Evolutionary conservation across 2,888 invertebrate genomes (phyloP).

Genomic region (Urechis unicinctus): DNA sequence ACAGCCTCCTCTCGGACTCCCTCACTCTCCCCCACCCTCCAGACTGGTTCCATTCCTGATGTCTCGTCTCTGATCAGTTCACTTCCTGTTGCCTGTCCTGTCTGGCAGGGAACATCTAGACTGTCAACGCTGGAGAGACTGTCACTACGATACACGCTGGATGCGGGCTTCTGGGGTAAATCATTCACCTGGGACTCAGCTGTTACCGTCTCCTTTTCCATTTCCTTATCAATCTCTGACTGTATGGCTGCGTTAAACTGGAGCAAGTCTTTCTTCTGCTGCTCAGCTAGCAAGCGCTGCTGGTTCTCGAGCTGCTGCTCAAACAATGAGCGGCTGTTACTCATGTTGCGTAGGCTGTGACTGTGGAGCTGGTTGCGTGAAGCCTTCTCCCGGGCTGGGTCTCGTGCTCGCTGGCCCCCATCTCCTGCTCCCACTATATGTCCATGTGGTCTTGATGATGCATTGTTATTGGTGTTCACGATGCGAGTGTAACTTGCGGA

Average conservation of each 20-base stretch:
- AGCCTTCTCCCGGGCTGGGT: too few species aligned
- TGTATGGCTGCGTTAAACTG: conserved; percentile 37
- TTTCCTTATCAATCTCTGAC: conserved; percentile 31
- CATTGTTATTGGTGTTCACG: too few species aligned
- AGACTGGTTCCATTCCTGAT: not conserved
- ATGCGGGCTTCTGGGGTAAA: too few species aligned
- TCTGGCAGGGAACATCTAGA: not conserved
- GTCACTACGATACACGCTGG: not conserved
- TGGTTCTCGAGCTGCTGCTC: conserved; percentile 37
- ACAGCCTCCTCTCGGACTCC: not conserved
- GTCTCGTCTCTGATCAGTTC: not conserved
- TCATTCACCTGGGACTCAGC: not conserved
- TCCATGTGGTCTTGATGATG: too few species aligned
- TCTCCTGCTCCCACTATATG: too few species aligned
- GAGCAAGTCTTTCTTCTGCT: conserved; percentile 33
- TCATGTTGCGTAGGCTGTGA: conserved; percentile 32
- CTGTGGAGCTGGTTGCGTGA: not conserved
- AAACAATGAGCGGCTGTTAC: conserved; percentile 37
- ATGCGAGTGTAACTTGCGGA: too few species aligned
- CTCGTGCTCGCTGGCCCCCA: too few species aligned
- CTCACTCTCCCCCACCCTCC: not conserved
- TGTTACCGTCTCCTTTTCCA: not conserved
- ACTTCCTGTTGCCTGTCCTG: not conserved
- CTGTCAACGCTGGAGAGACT: conserved; percentile 3
- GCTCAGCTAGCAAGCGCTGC: conserved; percentile 31